Evolutionary conservation across 1,140 invertebrate species (phyloP).

Genomic region (Andrena cerasifolii): DNA sequence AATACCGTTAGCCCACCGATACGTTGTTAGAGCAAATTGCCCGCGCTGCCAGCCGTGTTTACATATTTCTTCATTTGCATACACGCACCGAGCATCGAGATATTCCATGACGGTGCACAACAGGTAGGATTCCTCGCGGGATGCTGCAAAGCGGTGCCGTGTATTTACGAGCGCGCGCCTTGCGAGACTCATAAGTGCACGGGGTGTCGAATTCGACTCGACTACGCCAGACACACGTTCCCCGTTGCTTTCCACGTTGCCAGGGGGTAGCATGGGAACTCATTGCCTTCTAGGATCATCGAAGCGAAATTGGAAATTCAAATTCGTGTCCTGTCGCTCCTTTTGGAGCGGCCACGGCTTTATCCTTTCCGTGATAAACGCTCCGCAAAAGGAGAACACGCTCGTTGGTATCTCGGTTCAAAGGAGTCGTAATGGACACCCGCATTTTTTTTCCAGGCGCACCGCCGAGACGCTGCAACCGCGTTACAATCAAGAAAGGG

Average conservation of each 20-base stretch:
- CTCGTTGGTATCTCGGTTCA: no score
- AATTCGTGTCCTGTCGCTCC: neutral
- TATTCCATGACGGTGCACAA: constrained; percentile 40
- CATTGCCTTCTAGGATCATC: constrained; percentile 10
- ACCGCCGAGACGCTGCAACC: neutral
- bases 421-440: neutral
- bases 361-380: neutral
- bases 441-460: neutral
- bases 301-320: constrained; percentile 25
- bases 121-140: constrained; percentile 3
- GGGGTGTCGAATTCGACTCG: neutral
- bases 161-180: constrained; percentile 11
- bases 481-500: constrained; percentile 19
- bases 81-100: constrained; percentile 22
- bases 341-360: no score
- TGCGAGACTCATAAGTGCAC: neutral
- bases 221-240: neutral
- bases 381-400: neutral
- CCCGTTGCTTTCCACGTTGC: constrained; percentile 3
- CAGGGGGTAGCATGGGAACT: constrained; percentile 18
- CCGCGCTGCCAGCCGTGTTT: constrained; percentile 26
- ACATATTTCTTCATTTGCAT: constrained; percentile 49
- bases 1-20: constrained; percentile 53
- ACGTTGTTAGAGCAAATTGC: constrained; percentile 24
- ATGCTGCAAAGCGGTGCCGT: constrained; percentile 7